phyloP scores from a whole-genome alignment of 2,888 invertebrate species.

The Caenorhabditis sp. region DNA sequence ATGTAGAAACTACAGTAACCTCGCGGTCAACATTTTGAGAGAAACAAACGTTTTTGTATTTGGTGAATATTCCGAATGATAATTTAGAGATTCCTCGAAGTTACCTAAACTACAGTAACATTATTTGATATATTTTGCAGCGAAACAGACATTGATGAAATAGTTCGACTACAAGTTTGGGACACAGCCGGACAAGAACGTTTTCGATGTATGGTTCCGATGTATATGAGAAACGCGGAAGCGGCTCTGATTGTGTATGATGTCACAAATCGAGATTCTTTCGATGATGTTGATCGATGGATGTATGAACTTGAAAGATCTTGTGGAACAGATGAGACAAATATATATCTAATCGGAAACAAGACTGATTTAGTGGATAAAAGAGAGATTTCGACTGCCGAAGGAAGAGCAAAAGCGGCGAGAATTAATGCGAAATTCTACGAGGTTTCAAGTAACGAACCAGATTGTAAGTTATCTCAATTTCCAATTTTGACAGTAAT shows the following conservation, averaged over 20 bases:
- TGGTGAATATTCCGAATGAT: too few species aligned
- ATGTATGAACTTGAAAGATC: conserved; percentile 46
- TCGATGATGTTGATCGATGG: conserved; percentile 61
- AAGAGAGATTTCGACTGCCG: conserved; percentile 53
- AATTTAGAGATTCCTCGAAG: too few species aligned
- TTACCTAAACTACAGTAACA: too few species aligned
- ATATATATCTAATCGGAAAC: conserved; percentile 56
- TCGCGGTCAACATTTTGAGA: too few species aligned
- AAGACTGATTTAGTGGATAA: conserved; percentile 51
- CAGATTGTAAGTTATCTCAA: conserved; percentile 32
- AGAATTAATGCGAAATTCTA: conserved; percentile 57
- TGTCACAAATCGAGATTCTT: conserved; percentile 56
- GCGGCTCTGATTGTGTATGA: conserved; percentile 64
- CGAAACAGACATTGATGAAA: conserved; percentile 27
- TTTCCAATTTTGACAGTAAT: too few species aligned
- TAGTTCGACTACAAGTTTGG: conserved; percentile 56
- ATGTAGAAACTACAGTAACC: too few species aligned
- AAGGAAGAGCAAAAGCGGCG: conserved; percentile 54
- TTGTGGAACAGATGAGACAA: conserved; percentile 46
- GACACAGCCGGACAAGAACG: conserved; percentile 67
- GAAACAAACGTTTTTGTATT: too few species aligned
- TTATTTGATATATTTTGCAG: too few species aligned
- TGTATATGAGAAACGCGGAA: conserved; percentile 64
- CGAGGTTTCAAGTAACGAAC: conserved; percentile 45
- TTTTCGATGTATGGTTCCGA: conserved; percentile 66